phyloP scores from a whole-genome alignment of 2,797 vertebrate genomes.

The Pangasius sanitwongsei region DNA sequence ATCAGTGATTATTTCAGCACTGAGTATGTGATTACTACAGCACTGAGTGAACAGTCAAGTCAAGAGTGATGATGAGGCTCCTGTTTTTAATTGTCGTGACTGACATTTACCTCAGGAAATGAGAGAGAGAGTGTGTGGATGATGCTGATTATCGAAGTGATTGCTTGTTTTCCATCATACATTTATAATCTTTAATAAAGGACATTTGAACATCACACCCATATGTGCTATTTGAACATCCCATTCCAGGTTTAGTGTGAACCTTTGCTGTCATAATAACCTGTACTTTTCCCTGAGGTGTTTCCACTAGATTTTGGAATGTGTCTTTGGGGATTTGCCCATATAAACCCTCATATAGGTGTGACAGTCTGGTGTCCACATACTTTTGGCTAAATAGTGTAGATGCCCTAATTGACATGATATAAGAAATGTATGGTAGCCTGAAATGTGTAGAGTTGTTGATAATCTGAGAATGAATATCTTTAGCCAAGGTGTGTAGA shows the following conservation, averaged over 20 bases:
- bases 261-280: neutral
- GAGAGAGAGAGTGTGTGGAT: neutral
- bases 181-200: slow-evolving; percentile 8
- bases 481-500: neutral
- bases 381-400: neutral
- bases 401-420: neutral
- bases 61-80: slow-evolving; percentile 4
- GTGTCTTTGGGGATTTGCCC: neutral
- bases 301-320: neutral
- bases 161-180: neutral
- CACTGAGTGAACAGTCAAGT: neutral
- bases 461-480: neutral
- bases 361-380: neutral
- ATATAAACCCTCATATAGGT: neutral
- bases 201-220: neutral
- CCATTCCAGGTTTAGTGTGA: neutral
- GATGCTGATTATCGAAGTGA: neutral
- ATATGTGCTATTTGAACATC: neutral
- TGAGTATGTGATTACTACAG: neutral
- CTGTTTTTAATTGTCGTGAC: neutral
- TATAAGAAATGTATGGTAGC: neutral
- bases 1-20: neutral
- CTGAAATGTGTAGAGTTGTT: neutral
- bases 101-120: slow-evolving; percentile 10
- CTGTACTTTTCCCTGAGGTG: neutral